Evolutionary conservation across 2,113 vertebrate genomes (phyloP).

Genomic region (Centropus unirufus): DNA sequence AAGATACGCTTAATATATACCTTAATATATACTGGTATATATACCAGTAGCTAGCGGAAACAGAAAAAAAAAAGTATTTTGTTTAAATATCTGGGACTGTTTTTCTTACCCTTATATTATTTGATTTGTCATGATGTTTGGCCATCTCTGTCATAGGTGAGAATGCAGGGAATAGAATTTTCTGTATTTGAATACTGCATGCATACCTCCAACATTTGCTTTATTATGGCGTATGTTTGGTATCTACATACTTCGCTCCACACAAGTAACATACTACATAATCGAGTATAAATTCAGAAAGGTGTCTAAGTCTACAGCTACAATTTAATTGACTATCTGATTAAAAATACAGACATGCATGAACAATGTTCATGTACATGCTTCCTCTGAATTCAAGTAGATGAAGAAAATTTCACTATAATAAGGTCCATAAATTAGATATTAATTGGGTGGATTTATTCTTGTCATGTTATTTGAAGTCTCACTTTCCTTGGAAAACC

Average conservation of each 20-base stretch:
- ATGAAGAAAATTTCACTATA: neutral
- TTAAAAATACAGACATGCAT: neutral
- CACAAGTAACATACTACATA: neutral
- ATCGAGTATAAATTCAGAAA: neutral
- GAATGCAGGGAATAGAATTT: neutral
- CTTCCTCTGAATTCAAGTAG: neutral
- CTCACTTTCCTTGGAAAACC: neutral
- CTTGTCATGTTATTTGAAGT: neutral
- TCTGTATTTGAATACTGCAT: neutral
- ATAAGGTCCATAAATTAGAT: neutral
- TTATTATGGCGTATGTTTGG: neutral
- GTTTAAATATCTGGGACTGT: neutral
- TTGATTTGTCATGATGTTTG: neutral
- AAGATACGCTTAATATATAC: accelerated
- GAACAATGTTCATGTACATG: neutral
- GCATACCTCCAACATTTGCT: neutral
- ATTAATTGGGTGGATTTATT: neutral
- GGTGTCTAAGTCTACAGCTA: neutral
- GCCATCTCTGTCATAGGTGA: neutral
- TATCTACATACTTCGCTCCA: neutral
- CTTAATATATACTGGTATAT: no score
- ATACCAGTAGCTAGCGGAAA: neutral
- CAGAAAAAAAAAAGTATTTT: neutral
- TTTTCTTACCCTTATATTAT: neutral
- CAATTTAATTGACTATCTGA: neutral